These are phyloP conservation scores for Autographa pulchrina DNA, from an alignment of 2,888 invertebrate genomes.

Conservation along the genomic window DNA sequence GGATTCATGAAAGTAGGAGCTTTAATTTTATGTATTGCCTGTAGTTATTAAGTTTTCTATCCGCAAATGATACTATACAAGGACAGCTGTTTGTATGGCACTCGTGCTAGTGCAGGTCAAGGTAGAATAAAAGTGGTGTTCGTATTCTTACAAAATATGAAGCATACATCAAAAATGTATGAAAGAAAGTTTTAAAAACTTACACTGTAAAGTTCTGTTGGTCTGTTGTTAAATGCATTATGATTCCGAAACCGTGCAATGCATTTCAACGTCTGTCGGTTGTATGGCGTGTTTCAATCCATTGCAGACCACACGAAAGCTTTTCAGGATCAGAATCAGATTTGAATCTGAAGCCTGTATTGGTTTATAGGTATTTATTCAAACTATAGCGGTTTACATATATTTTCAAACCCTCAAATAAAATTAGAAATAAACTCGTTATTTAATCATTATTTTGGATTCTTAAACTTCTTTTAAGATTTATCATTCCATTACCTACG, in stretches of 20 bases:
- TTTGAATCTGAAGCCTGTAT: too few relatives aligned
- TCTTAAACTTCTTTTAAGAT: background rate
- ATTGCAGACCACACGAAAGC: too few relatives aligned
- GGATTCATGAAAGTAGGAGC: slow-evolving; percentile 23
- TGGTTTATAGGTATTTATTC: too few relatives aligned
- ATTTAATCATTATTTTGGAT: too few relatives aligned
- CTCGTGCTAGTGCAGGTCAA: background rate
- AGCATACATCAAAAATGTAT: background rate
- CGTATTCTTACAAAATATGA: background rate
- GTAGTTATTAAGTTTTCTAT: background rate
- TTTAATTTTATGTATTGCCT: slow-evolving; percentile 13
- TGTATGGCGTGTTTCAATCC: background rate
- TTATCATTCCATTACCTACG: background rate
- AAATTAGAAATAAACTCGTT: background rate
- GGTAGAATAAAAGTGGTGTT: background rate
- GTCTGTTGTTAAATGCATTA: background rate
- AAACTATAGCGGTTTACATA: too few relatives aligned
- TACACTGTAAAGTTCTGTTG: background rate
- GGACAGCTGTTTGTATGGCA: background rate
- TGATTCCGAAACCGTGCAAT: background rate
- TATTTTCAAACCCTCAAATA: too few relatives aligned
- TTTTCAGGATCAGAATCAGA: too few relatives aligned
- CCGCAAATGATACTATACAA: too few relatives aligned
- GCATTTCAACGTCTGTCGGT: background rate
- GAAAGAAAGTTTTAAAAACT: background rate